A percentile compares a stretch with the other conserved stretches of the same genome.
Conservation (phyloP, 92 coral and sea anemone species). For the Phymanthus crucifer region DNA sequence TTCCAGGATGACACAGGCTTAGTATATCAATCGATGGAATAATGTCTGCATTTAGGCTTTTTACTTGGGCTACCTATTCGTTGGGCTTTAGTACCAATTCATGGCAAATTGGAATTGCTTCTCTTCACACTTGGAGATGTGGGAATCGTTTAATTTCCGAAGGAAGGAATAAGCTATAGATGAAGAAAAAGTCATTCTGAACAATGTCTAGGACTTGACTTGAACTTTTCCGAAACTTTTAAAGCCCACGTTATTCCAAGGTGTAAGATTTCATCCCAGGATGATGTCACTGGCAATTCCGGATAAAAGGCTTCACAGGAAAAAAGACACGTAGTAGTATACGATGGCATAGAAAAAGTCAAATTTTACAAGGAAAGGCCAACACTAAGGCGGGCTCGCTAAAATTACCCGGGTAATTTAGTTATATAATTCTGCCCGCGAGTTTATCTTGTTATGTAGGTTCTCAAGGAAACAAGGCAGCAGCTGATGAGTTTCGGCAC, state of each 20-base stretch:
- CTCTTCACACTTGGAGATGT: too few relatives aligned
- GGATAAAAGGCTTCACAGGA: not conserved
- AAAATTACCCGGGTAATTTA: not conserved
- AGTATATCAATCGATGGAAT: too few relatives aligned
- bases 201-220: not conserved
- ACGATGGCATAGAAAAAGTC: not conserved
- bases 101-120: too few relatives aligned
- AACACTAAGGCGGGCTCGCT: too few relatives aligned
- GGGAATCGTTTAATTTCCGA: too few relatives aligned
- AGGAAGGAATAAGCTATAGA: too few relatives aligned
- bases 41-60: too few relatives aligned
- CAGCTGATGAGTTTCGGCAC: slow-evolving; percentile 3
- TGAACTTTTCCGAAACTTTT: not conserved
- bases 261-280: not conserved
- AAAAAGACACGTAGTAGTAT: not conserved
- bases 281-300: not conserved
- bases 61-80: too few relatives aligned
- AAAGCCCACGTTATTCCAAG: not conserved
- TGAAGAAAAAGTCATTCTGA: too few relatives aligned
- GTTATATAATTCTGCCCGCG: not conserved
- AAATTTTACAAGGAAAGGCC: not conserved
- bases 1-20: too few relatives aligned
- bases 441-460: not conserved
- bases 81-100: too few relatives aligned
- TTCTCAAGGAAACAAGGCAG: not conserved